Base-by-base conservation (phyloP, 2,113 vertebrate species). In the Psilopsiagon aymara region DNA sequence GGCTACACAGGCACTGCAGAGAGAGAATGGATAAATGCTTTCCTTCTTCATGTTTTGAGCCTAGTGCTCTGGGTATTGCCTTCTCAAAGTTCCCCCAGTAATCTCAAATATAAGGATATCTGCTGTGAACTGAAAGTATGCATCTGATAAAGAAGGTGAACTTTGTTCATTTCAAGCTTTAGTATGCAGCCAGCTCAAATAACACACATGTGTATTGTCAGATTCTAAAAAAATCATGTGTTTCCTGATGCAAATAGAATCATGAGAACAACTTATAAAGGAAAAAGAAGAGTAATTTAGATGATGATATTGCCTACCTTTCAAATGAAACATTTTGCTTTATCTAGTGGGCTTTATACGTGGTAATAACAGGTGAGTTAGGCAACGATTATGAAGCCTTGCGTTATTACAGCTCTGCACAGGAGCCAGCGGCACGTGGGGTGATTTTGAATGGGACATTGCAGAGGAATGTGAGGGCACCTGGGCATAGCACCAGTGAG, bases 351-450 rank as follows among this genome's bases (percentile, higher is more conserved):
- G 16, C 33, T 81, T 86, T n/a, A 74, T 31, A 43, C 4, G 6
- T 7, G 9, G 9, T 21, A 79, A 29, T 64, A 82, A 49, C 4
- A 68, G 9, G 7, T 64, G 78, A 28, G 23, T 52, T 66, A 12
- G 49, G 6, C 6, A 51, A 13, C 5, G 17, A 47, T 75, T 68
- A 21, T 9, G 39, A 60, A 55, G 3, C 5, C 14, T 12, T 51
- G 11, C 31, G 47, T 69, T 81, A 68, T 31, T 69, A 27, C 20
- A 87, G 5, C 17, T 59, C 41, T 41, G 14, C 14, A n/a, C 2
- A 3, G 49, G 25, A 70, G 6, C 25, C 39, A 29, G 27, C 0
- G 4, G 21, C 7, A 37, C 1, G 3, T n/a, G 24, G 28, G 27
- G 5, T 3, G 6, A 41, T 44, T 85, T 64, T 60, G 33, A 79